A percentile compares a stretch with the other conserved stretches of the same genome.
Conservation (phyloP, 2,113 vertebrate genomes). For the Pungitius pungitius region DNA sequence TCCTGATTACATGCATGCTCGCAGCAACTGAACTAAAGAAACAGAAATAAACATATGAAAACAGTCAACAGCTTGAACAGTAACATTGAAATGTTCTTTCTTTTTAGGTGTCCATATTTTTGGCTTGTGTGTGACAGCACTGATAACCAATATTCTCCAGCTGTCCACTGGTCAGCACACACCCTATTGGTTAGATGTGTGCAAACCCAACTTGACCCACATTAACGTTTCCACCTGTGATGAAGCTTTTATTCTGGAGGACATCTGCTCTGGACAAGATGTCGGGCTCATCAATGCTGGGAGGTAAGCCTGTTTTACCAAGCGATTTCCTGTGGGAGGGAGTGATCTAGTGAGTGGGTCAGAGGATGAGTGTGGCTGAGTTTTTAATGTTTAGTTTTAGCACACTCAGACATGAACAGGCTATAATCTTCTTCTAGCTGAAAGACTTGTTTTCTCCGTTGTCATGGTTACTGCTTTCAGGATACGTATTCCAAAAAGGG, state of each 20-base stretch:
- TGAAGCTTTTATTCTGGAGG: conserved; percentile 94
- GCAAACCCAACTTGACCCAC: conserved; percentile 96
- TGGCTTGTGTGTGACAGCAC: conserved; percentile 95
- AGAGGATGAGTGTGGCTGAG: conserved; percentile 26
- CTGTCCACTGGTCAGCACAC: conserved; percentile 95
- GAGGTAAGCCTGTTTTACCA: conserved; percentile 81
- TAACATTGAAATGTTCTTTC: background rate
- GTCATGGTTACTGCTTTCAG: conserved; percentile 31
- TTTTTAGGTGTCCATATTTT: conserved; percentile 92
- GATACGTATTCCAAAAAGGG: background rate
- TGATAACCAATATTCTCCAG: conserved; percentile 96
- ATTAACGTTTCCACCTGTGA: conserved; percentile 91
- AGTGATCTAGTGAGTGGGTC: conserved; percentile 1
- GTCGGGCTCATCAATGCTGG: conserved; percentile 89
- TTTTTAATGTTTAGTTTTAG: conserved; percentile 27
- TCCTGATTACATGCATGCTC: background rate
- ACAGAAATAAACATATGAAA: background rate
- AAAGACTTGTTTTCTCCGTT: conserved; percentile 9
- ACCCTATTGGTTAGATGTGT: conserved; percentile 96
- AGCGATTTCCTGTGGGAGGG: background rate
- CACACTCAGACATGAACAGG: conserved; percentile 4
- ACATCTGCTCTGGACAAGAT: conserved; percentile 96
- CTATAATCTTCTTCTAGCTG: conserved; percentile 3
- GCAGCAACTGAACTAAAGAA: background rate
- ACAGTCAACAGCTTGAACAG: background rate